Base-by-base conservation (phyloP, 2,113 vertebrate genomes). In the Cyphotilapia sp. region DNA sequence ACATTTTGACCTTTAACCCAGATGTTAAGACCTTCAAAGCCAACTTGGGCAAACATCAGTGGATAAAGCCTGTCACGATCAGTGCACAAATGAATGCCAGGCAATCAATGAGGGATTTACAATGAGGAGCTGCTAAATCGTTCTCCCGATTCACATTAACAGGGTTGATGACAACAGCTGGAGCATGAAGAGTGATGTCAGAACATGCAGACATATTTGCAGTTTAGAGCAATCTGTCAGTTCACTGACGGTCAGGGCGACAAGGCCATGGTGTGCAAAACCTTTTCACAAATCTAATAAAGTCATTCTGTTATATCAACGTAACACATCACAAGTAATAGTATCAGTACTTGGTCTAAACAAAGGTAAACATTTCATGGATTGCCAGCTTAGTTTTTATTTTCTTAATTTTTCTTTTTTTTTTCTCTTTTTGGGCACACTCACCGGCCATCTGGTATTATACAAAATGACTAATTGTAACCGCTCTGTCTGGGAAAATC, bases 71-170 rank as follows among this genome's bases (percentile, higher is more conserved):
- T 61, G 13, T 81, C 56, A 24, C 9, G 5, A 91, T 83, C 59
- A 81, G 87, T 85, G 82, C 89, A 51, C 38, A 5, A 90, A 87
- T 93, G 91, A 92, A 94, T 91, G 56, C 86, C 81, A 63, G 66
- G 76, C 54, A 81, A 94, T 95, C 94, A 92, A 91, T 94, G 88
- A 84, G 87, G 94, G 94, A 95, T 95, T 95, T 94, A 83, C 84
- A 88, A 86, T 85, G 88, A 92, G 93, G 92, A 89, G 87, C 88
- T 82, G 84, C 74, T 93, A 86, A 93, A 88, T 78, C 86, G 86
- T 85, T 86, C 54, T 49, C 42, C 87, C 88, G 80, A 92, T 89
- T 90, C 90, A 84, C 84, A 87, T 87, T 88, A 89, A 85, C 69
- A 22, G 42, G 40, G 49, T 33, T 85, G 88, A 91, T 90, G 88